These are phyloP conservation scores for Chrysolina oricalcia DNA, from an alignment of 2,888 invertebrate genomes.

Conservation along the genomic window DNA sequence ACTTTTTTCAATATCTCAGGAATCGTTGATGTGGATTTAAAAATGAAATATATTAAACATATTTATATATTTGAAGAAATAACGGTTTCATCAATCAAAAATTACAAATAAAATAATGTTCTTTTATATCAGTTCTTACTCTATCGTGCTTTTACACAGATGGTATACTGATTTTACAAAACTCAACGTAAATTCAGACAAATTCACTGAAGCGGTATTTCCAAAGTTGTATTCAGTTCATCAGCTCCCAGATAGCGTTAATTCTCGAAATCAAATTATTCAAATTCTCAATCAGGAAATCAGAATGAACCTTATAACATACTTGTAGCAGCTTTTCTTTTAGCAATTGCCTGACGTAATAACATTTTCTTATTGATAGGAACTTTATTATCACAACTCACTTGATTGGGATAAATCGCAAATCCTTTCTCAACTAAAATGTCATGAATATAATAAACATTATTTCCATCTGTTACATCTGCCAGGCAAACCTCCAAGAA, in stretches of 20 bases:
- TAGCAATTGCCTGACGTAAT: slow-evolving; percentile 36
- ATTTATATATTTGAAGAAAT: too few species aligned
- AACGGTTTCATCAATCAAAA: too few species aligned
- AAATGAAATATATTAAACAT: too few species aligned
- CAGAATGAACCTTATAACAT: neutral
- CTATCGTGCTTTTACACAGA: neutral
- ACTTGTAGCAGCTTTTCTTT: slow-evolving; percentile 18
- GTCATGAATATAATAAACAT: slow-evolving; percentile 72
- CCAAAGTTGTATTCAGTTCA: neutral
- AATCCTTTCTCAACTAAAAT: slow-evolving; percentile 72
- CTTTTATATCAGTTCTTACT: too few species aligned
- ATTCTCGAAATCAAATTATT: neutral
- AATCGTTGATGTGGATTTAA: too few species aligned
- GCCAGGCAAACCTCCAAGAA: slow-evolving; percentile 70
- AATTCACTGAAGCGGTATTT: neutral
- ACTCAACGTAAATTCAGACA: neutral
- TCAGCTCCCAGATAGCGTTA: neutral
- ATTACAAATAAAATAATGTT: too few species aligned
- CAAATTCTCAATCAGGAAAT: neutral
- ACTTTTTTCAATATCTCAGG: too few species aligned
- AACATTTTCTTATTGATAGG: slow-evolving; percentile 32
- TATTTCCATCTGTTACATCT: slow-evolving; percentile 72
- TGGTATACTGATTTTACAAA: neutral
- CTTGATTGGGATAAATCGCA: slow-evolving; percentile 68
- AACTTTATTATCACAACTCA: slow-evolving; percentile 53